Percentiles rank a stretch among this genome's conserved stretches.
Conservation (phyloP, 1,140 invertebrate species). For the Homalodisca vitripennis region DNA sequence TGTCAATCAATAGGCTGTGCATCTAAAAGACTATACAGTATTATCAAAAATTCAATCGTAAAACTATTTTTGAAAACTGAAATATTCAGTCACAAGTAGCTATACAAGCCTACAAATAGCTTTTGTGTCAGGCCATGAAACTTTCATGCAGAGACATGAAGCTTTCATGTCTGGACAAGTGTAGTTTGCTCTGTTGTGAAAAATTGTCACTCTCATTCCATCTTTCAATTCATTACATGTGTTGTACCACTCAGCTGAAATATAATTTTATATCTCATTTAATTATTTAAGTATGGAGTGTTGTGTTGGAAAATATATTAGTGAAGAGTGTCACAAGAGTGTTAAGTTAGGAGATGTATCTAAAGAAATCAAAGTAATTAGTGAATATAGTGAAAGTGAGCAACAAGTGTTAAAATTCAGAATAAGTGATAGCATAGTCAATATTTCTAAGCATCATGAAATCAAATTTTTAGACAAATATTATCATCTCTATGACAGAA, state of each 20-base stretch:
- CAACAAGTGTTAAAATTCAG: slow-evolving; percentile 24
- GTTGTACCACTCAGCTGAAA: neutral
- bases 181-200: neutral
- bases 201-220: neutral
- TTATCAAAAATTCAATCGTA: too few species aligned
- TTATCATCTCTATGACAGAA: slow-evolving; percentile 24
- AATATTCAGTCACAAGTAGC: neutral
- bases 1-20: neutral
- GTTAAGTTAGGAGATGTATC: slow-evolving; percentile 22
- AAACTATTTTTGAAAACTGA: neutral
- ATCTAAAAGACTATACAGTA: neutral
- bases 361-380: slow-evolving; percentile 26
- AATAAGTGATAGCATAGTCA: too few species aligned
- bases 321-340: slow-evolving; percentile 30
- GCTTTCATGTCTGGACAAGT: neutral
- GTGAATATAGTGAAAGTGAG: slow-evolving; percentile 20
- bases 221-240: neutral
- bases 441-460: slow-evolving; percentile 28
- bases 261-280: neutral
- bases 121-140: too few species aligned
- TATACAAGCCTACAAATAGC: neutral
- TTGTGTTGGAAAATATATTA: slow-evolving; percentile 16
- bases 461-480: slow-evolving; percentile 28
- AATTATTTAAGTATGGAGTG: slow-evolving; percentile 10
- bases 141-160: neutral